Base-by-base conservation (phyloP, 2,113 vertebrate species). In the Perca schrenkii region DNA sequence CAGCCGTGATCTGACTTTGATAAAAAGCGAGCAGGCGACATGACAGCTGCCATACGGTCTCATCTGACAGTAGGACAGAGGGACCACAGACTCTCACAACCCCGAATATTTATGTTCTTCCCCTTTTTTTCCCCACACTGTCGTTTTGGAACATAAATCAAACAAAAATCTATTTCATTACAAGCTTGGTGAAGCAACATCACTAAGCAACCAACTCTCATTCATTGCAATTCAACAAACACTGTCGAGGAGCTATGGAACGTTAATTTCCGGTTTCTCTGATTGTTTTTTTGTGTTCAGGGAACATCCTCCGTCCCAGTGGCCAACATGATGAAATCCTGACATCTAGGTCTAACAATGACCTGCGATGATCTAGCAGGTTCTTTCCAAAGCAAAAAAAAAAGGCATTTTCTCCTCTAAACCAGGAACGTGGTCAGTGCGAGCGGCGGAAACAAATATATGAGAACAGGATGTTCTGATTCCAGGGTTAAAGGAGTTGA, bases 11-110 rank as follows among this genome's bases (percentile, higher is more conserved):
- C 36, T 62, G 86, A 91, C 88, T 86, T 82, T 74, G 85, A 89
- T 83, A 75, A 77, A 85, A 76, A 46, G 46, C 50, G 58, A 76
- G 79, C 75, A 64, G 81, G 71, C 47, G 76, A 81, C 77, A 74
- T 87, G 88, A 91, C 71, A 90, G 82, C 83, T 86, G 84, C 79
- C 89, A 82, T 85, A 91, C 86, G 91, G 86, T 86, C 68, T 77
- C 86, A 79, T 88, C 77, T 83, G 87, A 89, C 84, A 84, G 81
- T 74, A 65, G 81, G 78, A 66, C 76, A 53, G 79, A 57, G 74
- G 74, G 69, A 70, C n/a, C 66, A 34, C 72, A 75, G 64, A 43
- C 11, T 43, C 40, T 43, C 40, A 43, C 40, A 3, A 43, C 40
- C 10, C 40, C 40, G 2, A 43, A 43, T 43, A 43, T 43, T 11